phyloP scores from a whole-genome alignment of 2,888 invertebrate genomes.

The Eurytoma californica region DNA sequence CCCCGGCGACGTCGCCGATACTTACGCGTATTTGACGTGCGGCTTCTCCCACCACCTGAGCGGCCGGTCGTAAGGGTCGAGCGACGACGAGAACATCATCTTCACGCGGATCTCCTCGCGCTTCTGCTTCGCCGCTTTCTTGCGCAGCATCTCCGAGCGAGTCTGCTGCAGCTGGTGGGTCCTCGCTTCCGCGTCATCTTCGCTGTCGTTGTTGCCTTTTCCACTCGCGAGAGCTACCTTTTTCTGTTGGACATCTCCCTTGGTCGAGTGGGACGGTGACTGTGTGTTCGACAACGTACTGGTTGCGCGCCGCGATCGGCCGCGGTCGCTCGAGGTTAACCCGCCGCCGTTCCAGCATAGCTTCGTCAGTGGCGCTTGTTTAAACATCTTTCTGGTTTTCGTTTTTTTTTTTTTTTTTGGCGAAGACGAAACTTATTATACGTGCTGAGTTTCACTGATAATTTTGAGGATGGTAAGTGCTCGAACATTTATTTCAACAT shows the following conservation, averaged over 20 bases:
- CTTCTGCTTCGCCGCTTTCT: not conserved
- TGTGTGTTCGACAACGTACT: too few relatives aligned
- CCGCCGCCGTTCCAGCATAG: too few relatives aligned
- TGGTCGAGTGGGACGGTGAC: too few relatives aligned
- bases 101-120: slow-evolving; percentile 19
- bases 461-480: not conserved
- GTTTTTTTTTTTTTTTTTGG: not conserved
- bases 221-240: too few relatives aligned
- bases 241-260: too few relatives aligned
- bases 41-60: slow-evolving; percentile 59
- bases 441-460: not conserved
- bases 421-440: too few relatives aligned
- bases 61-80: slow-evolving; percentile 57
- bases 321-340: too few relatives aligned
- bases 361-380: not conserved
- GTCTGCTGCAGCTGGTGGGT: not conserved
- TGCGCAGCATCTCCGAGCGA: not conserved
- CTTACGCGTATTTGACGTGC: slow-evolving; percentile 61
- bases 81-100: slow-evolving; percentile 51
- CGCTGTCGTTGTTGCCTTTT: too few relatives aligned
- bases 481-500: not conserved
- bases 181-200: too few relatives aligned
- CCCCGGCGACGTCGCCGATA: slow-evolving; percentile 11
- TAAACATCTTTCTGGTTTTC: not conserved
- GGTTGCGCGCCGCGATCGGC: too few relatives aligned